phyloP scores from a whole-genome alignment of 2,113 vertebrate species.

The Pyxicephalus adspersus region DNA sequence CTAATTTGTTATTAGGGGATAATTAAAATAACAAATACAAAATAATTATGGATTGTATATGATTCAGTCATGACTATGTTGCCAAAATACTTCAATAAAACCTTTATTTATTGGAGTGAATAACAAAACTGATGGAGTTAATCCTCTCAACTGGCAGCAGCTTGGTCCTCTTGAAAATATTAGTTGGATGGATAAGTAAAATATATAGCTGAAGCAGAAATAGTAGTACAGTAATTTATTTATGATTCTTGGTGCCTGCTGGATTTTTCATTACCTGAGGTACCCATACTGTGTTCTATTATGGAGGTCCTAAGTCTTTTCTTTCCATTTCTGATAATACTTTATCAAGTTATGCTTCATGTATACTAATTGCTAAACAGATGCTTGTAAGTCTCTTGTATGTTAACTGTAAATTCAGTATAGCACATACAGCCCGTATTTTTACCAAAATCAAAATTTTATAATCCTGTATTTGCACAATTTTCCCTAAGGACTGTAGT shows the following conservation, averaged over 20 bases:
- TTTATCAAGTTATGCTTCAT: too few relatives aligned
- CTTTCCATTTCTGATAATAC: too few relatives aligned
- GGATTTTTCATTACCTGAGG: not conserved
- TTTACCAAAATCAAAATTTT: too few relatives aligned
- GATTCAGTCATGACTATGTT: not conserved
- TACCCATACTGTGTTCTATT: too few relatives aligned
- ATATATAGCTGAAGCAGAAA: not conserved
- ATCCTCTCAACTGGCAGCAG: not conserved
- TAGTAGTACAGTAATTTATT: not conserved
- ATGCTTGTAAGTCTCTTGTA: too few relatives aligned
- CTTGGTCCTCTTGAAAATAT: not conserved
- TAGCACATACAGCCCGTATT: too few relatives aligned
- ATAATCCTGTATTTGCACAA: too few relatives aligned
- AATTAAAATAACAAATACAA: not conserved
- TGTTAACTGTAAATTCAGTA: too few relatives aligned
- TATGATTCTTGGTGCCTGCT: not conserved
- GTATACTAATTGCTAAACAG: too few relatives aligned
- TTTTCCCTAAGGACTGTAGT: too few relatives aligned
- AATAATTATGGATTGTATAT: not conserved
- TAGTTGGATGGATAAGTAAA: not conserved
- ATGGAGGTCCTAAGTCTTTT: too few relatives aligned
- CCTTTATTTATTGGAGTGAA: conserved; percentile 1
- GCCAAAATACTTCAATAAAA: too few relatives aligned
- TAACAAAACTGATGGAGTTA: not conserved
- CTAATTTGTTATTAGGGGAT: not conserved